Evolutionary conservation across 2,888 invertebrate genomes (phyloP), one percentile per base, ranked within the genome.

Genomic region (Lepidochitona cinerea): DNA sequence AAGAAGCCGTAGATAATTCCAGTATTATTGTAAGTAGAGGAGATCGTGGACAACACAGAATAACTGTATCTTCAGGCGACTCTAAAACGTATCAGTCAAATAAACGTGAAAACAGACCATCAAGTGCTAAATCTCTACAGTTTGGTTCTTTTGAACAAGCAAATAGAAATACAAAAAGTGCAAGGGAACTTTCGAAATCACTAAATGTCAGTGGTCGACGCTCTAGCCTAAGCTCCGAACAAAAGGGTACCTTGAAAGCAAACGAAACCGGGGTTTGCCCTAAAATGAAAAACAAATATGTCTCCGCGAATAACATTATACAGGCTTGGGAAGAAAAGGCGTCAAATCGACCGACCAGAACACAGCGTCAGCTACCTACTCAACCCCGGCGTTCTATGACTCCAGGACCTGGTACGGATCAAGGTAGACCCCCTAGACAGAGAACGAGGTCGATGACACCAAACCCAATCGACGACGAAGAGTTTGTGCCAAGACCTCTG

Each of bases 401-500:
- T 0, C 85, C 87, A 0, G 83, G 83, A 14, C 83, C 84, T 12
- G n/a, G 0, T 14, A 32, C 7, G 29, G 26, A 23, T 7, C 7
- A 23, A 23, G 54, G 23, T 7, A 54, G 23, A n/a, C 54, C n/a
- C 6, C 7, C 54, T 26, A n/a, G 26, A 7, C 54, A 23, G 6
- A 12, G 7, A 33, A 23, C 32, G 23, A 75, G 84, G 9, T 75
- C 84, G 23, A 84, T 83, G 78, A 86, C 85, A 0, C 84, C 85
- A 29, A 84, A 84, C 76, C 77, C 82, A 69, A 75, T 80, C 32
- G 72, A 78, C 18, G 78, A 81, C 4, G 71, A 79, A n/a, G 79
- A 85, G 29, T 75, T 85, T 41, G 79, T 78, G 53, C 81, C 87
- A 6, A 78, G 84, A 41, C 79, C 85, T 18, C 72, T 87, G 33